Conservation (phyloP, 2,113 vertebrate genomes). For the Passer montanus region DNA sequence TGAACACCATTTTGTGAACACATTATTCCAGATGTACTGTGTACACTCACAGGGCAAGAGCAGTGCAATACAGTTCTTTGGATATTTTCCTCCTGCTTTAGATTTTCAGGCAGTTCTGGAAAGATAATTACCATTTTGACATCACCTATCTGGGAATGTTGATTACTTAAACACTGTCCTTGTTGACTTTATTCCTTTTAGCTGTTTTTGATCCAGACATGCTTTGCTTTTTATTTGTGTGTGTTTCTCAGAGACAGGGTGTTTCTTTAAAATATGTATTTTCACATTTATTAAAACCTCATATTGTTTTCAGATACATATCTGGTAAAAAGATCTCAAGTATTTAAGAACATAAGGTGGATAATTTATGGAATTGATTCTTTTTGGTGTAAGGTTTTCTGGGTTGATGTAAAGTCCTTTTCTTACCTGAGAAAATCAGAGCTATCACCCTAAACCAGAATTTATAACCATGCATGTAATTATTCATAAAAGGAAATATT, state of each 20-base stretch:
- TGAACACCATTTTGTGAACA: not conserved
- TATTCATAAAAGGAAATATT: not conserved
- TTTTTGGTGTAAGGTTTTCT: not conserved
- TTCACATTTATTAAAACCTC: not conserved
- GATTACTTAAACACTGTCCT: not conserved
- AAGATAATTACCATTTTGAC: conserved; percentile 30
- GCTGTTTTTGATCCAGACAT: not conserved
- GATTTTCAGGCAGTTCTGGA: conserved; percentile 6
- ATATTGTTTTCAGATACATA: not conserved
- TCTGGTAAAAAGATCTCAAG: not conserved
- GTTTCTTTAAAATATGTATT: not conserved
- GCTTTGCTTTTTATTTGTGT: not conserved
- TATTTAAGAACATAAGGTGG: not conserved
- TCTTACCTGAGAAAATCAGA: not conserved
- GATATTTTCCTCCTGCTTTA: not conserved
- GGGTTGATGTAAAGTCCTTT: not conserved
- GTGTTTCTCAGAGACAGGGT: not conserved
- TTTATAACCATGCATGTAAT: not conserved
- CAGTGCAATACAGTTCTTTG: not conserved
- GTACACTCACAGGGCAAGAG: not conserved
- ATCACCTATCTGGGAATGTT: not conserved
- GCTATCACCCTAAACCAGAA: not conserved
- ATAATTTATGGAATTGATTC: not conserved
- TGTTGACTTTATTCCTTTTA: conserved; percentile 3
- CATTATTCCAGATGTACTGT: not conserved